phyloP scores from a whole-genome alignment of 2,797 vertebrate species.

The Phrynocephalus guinanensis region DNA sequence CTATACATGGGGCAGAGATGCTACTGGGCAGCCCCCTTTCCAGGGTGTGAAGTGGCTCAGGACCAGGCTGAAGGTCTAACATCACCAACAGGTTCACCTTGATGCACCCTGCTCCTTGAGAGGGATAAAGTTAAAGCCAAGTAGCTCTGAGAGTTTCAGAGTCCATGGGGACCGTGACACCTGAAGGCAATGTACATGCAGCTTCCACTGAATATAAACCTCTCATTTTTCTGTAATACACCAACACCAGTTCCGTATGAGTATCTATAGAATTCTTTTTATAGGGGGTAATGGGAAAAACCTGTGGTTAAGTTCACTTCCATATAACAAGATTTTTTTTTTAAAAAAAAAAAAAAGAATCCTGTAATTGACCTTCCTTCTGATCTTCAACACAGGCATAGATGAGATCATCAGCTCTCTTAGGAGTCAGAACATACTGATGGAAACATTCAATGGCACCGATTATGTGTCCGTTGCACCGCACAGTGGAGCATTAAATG shows the following conservation, averaged over 20 bases:
- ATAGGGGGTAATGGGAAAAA: neutral
- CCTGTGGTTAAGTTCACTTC: neutral
- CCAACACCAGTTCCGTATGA: neutral
- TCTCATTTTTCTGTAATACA: neutral
- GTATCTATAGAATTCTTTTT: neutral
- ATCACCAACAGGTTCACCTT: too few relatives aligned
- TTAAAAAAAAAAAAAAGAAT: neutral
- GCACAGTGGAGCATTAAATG: slow-evolving; percentile 91
- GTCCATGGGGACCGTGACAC: too few relatives aligned
- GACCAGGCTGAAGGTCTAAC: too few relatives aligned
- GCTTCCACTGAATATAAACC: neutral
- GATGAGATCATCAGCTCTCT: slow-evolving; percentile 85
- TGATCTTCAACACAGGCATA: slow-evolving; percentile 71
- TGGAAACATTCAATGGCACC: slow-evolving; percentile 85
- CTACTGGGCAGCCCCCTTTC: too few relatives aligned
- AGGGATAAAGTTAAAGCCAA: too few relatives aligned
- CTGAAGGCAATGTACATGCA: neutral
- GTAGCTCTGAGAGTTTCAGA: too few relatives aligned
- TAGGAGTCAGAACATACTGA: slow-evolving; percentile 83
- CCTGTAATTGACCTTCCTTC: slow-evolving; percentile 18
- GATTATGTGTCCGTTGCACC: slow-evolving; percentile 88
- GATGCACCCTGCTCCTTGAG: too few relatives aligned
- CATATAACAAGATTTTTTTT: neutral
- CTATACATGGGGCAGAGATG: too few relatives aligned
- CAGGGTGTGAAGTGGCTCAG: too few relatives aligned